phyloP scores from a whole-genome alignment of 1,140 invertebrate genomes.

The Probaryconus sp. region DNA sequence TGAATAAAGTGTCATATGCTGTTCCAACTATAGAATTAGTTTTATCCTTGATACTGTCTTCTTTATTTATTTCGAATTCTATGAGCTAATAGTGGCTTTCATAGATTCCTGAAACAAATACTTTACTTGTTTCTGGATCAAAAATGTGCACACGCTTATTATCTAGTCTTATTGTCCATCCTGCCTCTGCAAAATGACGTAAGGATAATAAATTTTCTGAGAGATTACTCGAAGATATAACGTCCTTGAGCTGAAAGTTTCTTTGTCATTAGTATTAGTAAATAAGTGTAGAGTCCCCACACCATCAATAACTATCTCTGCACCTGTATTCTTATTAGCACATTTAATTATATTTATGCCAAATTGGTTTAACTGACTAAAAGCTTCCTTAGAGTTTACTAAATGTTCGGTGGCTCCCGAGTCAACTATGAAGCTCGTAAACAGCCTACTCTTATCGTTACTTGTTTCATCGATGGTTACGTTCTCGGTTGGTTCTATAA shows the following conservation, averaged over 20 bases:
- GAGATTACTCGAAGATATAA: constrained; percentile 13
- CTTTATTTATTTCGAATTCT: not conserved
- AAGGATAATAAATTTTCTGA: constrained; percentile 33
- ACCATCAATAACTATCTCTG: not conserved
- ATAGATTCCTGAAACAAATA: constrained; percentile 23
- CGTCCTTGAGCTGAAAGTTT: not conserved
- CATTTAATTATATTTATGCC: constrained; percentile 3
- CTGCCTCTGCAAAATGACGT: constrained; percentile 18
- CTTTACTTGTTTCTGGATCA: constrained; percentile 9
- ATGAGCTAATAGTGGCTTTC: constrained; percentile 8
- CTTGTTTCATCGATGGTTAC: no score
- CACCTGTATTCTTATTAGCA: not conserved
- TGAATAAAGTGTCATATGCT: no score
- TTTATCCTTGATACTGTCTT: not conserved
- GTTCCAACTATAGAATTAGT: not conserved
- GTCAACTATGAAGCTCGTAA: constrained; percentile 20
- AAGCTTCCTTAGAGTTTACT: constrained; percentile 25
- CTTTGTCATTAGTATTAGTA: no score
- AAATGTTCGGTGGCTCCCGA: constrained; percentile 30
- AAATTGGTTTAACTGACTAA: constrained; percentile 22
- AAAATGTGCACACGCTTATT: constrained; percentile 16
- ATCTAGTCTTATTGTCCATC: not conserved
- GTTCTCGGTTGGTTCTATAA: no score
- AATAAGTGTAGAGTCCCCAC: constrained; percentile 1
- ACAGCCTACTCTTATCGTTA: no score